Conservation (phyloP, 64 coral and sea anemone genomes). For the Orbicella faveolata region DNA sequence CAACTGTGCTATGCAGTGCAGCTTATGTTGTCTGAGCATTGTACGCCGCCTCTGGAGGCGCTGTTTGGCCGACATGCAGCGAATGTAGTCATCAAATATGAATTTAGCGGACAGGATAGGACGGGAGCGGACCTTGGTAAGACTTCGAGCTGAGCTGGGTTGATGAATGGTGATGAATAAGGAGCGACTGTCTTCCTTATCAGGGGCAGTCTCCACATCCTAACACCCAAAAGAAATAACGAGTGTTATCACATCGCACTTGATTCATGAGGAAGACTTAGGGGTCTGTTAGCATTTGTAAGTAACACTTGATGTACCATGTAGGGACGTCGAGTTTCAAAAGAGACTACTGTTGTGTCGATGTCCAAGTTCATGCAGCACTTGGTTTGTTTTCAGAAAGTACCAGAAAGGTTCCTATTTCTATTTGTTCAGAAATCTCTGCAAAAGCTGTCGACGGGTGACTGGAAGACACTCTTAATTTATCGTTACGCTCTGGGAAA, state of each 20-base stretch:
- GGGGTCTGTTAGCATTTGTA: no score
- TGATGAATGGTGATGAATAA: slow-evolving; percentile 98
- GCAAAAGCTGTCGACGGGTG: no score
- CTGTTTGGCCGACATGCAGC: slow-evolving; percentile 98
- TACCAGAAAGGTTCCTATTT: no score
- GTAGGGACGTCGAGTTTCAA: no score
- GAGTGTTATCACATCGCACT: neutral
- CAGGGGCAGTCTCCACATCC: slow-evolving; percentile 97
- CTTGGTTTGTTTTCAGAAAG: no score
- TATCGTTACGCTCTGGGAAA: no score
- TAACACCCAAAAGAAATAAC: slow-evolving; percentile 30
- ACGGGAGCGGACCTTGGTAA: slow-evolving; percentile 83
- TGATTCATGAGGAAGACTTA: neutral
- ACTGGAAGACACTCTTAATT: no score
- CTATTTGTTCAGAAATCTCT: no score
- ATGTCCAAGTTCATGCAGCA: no score
- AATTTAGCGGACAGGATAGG: slow-evolving; percentile 96
- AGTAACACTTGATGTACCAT: no score
- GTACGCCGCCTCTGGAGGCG: slow-evolving; percentile 86
- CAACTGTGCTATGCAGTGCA: slow-evolving; percentile 94
- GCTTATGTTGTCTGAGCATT: slow-evolving; percentile 89
- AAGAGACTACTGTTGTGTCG: no score
- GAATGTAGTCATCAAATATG: slow-evolving; percentile 99
- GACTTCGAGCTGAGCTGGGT: slow-evolving; percentile 82
- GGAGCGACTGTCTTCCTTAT: slow-evolving; percentile 97